Evolutionary conservation across 1,140 invertebrate genomes (phyloP), one percentile per base, ranked within the genome.

Genomic region (Brachionus asplanchnoidis): DNA sequence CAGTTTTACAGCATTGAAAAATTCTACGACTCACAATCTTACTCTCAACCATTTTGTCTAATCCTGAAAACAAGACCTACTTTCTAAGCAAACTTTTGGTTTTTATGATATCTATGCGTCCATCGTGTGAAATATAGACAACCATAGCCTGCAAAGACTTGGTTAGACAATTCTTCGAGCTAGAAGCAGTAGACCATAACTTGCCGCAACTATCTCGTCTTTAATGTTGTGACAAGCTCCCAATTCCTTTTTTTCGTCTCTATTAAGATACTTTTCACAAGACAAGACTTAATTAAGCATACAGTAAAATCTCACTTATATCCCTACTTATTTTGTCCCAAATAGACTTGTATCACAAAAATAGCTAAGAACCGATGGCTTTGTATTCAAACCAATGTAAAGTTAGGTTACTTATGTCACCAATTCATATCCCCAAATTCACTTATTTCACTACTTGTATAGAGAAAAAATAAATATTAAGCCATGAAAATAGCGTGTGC

Each of bases 51-150:
- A 85, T 77, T n/a, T 23, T 78, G 42, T 87, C 83, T 20, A 86
- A 73, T 26, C 40, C 46, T 42, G 70, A 56, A 84, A 86, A 87
- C 86, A 84, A 86, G 44, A 86, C 82, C 73, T 86, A 86, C 20
- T 44, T 68, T 78, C 85, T 36, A 0, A 87, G 26, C 65, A 86
- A 70, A 44, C 75, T 56, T 77, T 86, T 86, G 9, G 87, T 86
- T 84, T 85, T 86, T n/a, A 80, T 65, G 28, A 86, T 86, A 14
- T 85, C 86, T 28, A 85, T 65, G 60, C 85, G 85, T 56, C 85
- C 85, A 60, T 85, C 77, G 23, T 86, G 83, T 17, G 84, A 86
- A 40, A 85, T 46, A 79, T 82, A 84, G 26, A 86, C 85, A 1
- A 75, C 73, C 23, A 42, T 70, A 14, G 40, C 73, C 17, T 85